Base-by-base conservation (phyloP, 1,140 invertebrate species). In the Hetaerina americana region DNA sequence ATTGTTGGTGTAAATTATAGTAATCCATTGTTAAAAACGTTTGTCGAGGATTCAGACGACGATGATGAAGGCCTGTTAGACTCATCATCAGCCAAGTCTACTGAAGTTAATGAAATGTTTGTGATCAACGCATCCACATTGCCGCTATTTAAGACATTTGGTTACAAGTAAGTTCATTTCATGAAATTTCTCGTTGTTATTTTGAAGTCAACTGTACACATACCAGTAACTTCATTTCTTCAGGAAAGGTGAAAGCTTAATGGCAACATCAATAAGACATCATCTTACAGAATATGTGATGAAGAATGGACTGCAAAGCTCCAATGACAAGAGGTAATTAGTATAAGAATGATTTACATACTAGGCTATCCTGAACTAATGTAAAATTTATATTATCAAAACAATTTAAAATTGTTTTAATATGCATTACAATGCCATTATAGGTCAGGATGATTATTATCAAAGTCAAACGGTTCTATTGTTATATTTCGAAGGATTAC, bases 251-350 rank as follows among this genome's bases (percentile, higher is more conserved):
- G 86, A 89, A 73, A 83, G 86, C 26, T 80, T 96, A 69, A 84
- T 87, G 6, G 81, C 84, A 24, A 77, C 81, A 6, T 87, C 92
- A 70, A 84, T 94, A 66, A 86, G 91, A 77, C 86, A 87, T 76
- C 81, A 84, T 76, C 83, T 96, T 26, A 89, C 87, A 18, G 87
- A 91, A 66, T 94, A 95, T 80, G 87, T 95, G n/a, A 90, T 87
- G 77, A 82, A 81, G 70, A 86, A 91, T 73, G 83, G 87, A 49
- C 83, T 93, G n/a, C 86, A 88, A 76, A 80, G 86, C 75, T 78
- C 82, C 28, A 73, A 76, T 0, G 78, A 81, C 66, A 79, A 78
- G 73, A 77, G 73, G 77, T 81, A 70, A 72, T 66, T 71, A 27
- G n/a, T n/a, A n/a, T n/a, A n/a, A n/a, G n/a, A n/a, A n/a, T n/a